These are phyloP conservation scores for Drosophila varians DNA, from an alignment of 1,140 invertebrate genomes.

Conservation along the genomic window DNA sequence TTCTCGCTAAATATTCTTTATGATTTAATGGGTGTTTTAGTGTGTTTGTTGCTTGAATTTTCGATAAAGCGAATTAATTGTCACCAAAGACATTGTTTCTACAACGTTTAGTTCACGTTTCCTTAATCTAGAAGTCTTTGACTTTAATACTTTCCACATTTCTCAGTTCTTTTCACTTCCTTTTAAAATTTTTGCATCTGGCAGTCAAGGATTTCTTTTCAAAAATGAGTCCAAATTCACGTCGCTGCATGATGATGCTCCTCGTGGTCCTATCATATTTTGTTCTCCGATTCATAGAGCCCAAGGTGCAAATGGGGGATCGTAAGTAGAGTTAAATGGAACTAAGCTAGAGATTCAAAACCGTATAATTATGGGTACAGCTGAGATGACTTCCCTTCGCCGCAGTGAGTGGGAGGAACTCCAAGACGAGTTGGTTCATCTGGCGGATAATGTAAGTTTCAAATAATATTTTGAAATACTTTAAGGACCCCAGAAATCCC, in stretches of 20 bases:
- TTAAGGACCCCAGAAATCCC: neutral
- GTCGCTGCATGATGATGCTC: conserved; percentile 8
- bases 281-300: neutral
- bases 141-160: neutral
- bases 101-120: neutral
- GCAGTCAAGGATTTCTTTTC: neutral
- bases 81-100: neutral
- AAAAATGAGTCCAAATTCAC: conserved; percentile 21
- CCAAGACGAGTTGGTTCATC: conserved; percentile 19
- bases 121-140: neutral
- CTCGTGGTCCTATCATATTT: neutral
- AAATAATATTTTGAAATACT: neutral
- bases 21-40: neutral
- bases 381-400: neutral
- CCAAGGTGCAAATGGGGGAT: neutral
- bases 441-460: conserved; percentile 1
- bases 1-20: neutral
- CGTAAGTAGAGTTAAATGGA: neutral
- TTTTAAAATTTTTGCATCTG: neutral
- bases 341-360: neutral
- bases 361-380: neutral
- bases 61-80: neutral
- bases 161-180: neutral
- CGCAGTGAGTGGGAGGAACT: neutral
- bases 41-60: neutral